Evolutionary conservation across 2,113 vertebrate species (phyloP), one percentile per base, ranked within the genome.

Genomic region (Oreochromis spilurus): DNA sequence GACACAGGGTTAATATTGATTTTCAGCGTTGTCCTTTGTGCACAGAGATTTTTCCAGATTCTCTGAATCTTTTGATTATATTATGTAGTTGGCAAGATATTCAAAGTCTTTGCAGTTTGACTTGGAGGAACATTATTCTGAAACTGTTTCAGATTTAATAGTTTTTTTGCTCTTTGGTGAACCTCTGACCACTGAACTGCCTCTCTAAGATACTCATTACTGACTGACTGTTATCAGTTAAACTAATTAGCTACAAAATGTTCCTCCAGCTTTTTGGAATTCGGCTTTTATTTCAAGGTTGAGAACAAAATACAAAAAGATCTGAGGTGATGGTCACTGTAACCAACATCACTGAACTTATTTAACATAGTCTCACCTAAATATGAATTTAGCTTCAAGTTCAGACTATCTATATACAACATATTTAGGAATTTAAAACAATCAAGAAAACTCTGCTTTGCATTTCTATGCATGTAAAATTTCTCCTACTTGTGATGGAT

Each of bases 401-500:
- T 48, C 24, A 75, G 21, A 29, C 40, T 45, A 50, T 12, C 14
- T 48, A 50, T 29, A 50, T 50, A 3, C 14, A 31, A 75, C 9
- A 77, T 29, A 50, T 31, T 77, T 50, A 50, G 9, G 9, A 77
- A 26, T 29, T 72, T 72, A 45, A 72, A 72, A 72, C 5, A 72
- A 24, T 38, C 31, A 36, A 36, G 31, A 65, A 36, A 19, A 48
- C 13, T 48, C 38, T 75, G 9, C 19, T 53, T 31, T 78, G 3
- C 13, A 24, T 45, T 9, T 11, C 21, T 9, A 26, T 17, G 38
- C 2, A 38, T 6, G 4, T 31, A 21, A 4, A 7, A 65, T 9
- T 57, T 81, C 5, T 16, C 95, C 1, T 96, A 98, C 98, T 94
- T 96, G 43, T 94, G 94, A 43, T 98, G 97, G 29, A 96, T 89